Base-by-base conservation (phyloP, 1,140 invertebrate species). In the Diploscapter pachys region DNA sequence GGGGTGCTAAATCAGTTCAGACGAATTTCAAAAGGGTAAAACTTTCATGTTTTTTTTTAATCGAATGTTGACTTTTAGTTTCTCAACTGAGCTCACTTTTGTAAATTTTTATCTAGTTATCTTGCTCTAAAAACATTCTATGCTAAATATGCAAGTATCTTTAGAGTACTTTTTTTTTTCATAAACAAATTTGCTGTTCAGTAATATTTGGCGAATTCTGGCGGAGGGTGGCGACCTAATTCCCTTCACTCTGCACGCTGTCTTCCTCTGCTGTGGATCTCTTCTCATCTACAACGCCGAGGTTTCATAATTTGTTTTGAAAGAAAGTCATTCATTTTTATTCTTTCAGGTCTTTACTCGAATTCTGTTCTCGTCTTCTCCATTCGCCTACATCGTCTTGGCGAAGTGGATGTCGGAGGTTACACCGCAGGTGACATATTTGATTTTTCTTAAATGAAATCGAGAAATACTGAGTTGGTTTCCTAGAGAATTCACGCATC, bases 361-460 rank as follows among this genome's bases (percentile, higher is more conserved):
- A 9, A 11, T 75, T 11, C 51, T 75, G 2, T 75, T 75, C 55
- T 75, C 74, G 9, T 70, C 74, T 6, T 59, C 53, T 56, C 74
- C 68, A 11, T 63, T 75, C 31, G 13, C 64, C 11, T 75, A 75
- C 53, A 63, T 75, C 3, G 56, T 62, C 8, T 52, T 75, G 51
- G 50, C 74, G 0, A 6, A 49, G 13, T 75, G 67, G 31, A 75
- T 75, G 50, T 55, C 71, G 31, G 52, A 71, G n/a, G 13, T 55
- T 5, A 75, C 74, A 4, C 59, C 54, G 5, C 55, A 61, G 54
- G 74, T 72, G 31, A 72, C 52, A 54, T 51, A 4, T 5, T 52
- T 70, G 4, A 31, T 31, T 31, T 31, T 31, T 56, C 4, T 9
- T 9, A 49, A 5, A 13, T 3, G 53, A 50, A 13, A 2, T 6